A percentile compares a stretch with the other conserved stretches of the same genome.
Evolutionary conservation across 2,888 invertebrate species (phyloP).

Genomic region (Campaea margaritaria): DNA sequence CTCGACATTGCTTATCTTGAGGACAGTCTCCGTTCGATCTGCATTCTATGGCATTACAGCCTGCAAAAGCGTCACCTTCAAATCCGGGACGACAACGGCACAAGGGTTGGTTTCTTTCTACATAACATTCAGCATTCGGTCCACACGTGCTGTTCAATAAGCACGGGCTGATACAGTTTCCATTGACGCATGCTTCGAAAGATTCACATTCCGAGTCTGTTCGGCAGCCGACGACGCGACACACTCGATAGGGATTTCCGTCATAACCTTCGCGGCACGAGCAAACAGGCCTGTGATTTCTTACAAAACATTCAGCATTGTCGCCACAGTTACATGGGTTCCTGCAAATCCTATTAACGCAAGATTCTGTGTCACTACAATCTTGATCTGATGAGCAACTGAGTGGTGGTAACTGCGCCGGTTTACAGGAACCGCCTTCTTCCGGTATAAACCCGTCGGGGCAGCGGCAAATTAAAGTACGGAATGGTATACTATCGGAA

Average conservation of each 20-base stretch:
- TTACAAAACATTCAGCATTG: slow-evolving; percentile 92
- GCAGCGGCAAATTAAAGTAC: slow-evolving; percentile 95
- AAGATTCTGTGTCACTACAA: slow-evolving; percentile 91
- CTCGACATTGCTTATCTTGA: slow-evolving; percentile 92
- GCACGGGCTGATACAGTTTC: slow-evolving; percentile 94
- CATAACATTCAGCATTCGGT: slow-evolving; percentile 92
- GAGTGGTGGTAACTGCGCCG: slow-evolving; percentile 88
- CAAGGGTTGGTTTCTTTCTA: slow-evolving; percentile 88
- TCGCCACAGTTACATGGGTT: slow-evolving; percentile 95
- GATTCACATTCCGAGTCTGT: slow-evolving; percentile 93
- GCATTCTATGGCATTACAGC: slow-evolving; percentile 93
- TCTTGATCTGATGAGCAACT: slow-evolving; percentile 93
- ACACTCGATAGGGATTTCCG: slow-evolving; percentile 93
- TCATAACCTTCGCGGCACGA: slow-evolving; percentile 93
- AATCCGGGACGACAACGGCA: slow-evolving; percentile 94
- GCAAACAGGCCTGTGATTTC: slow-evolving; percentile 94
- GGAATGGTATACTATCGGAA: slow-evolving; percentile 92
- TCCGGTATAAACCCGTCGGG: slow-evolving; percentile 94
- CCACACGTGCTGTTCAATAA: slow-evolving; percentile 92
- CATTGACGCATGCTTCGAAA: slow-evolving; percentile 93
- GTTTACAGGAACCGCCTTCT: slow-evolving; percentile 90
- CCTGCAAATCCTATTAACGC: slow-evolving; percentile 93
- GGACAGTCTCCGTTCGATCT: slow-evolving; percentile 95
- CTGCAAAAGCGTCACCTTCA: slow-evolving; percentile 90
- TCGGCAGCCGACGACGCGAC: slow-evolving; percentile 92